Conservation (phyloP, 2,113 vertebrate genomes). For the Deroptyus accipitrinus region DNA sequence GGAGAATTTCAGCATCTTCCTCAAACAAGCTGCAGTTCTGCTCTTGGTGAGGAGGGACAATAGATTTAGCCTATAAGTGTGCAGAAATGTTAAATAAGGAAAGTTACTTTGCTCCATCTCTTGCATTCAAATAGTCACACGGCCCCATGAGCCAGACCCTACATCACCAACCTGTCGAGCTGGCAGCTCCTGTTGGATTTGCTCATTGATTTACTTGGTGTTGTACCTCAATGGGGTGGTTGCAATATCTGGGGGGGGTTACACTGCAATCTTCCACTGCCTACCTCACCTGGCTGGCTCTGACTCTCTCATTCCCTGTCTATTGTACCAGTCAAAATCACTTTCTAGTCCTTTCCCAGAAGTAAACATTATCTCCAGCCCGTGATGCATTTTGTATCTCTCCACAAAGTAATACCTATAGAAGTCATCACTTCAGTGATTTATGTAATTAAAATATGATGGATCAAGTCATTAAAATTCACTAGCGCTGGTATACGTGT, state of each 20-base stretch:
- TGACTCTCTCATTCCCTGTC: background rate
- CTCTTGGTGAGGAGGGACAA: background rate
- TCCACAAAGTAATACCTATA: conserved; percentile 48
- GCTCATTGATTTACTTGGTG: background rate
- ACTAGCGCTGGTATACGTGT: background rate
- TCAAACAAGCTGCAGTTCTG: background rate
- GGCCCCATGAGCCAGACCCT: background rate
- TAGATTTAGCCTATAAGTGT: background rate
- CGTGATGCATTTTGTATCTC: conserved; percentile 12
- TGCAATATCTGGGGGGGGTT: background rate
- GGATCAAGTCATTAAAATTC: conserved; percentile 50
- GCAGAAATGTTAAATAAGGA: background rate
- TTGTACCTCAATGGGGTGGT: background rate
- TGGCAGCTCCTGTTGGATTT: background rate
- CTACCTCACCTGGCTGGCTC: background rate
- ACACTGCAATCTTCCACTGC: background rate
- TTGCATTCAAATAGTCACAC: background rate
- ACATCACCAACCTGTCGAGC: background rate
- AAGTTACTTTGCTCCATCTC: background rate
- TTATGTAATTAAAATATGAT: conserved; percentile 68
- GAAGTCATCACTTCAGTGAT: conserved; percentile 58
- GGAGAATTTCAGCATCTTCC: background rate
- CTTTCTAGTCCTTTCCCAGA: background rate
- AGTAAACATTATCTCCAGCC: conserved; percentile 28
- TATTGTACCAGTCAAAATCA: background rate